Conservation (phyloP, 1,140 invertebrate genomes). For the Drosophila mauritiana region DNA sequence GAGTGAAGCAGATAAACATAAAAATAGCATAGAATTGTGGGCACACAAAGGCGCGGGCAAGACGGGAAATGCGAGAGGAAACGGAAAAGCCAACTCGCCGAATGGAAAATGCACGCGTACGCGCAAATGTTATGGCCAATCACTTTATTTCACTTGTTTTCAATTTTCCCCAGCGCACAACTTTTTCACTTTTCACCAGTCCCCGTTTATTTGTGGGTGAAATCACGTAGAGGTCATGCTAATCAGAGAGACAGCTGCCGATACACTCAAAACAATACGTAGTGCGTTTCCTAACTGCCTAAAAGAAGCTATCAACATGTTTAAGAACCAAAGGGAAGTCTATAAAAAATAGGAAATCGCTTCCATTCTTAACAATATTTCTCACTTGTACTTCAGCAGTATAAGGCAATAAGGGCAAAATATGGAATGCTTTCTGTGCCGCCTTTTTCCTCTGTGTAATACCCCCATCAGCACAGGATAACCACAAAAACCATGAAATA, state of each 20-base stretch:
- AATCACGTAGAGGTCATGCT: constrained; percentile 55
- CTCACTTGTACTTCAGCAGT: no score
- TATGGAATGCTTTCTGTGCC: neutral
- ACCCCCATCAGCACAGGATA: neutral
- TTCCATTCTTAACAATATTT: no score
- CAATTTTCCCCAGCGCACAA: constrained; percentile 57
- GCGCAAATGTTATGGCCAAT: constrained; percentile 76
- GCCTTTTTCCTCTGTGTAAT: neutral
- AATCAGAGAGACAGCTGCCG: constrained; percentile 50
- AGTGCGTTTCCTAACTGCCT: no score
- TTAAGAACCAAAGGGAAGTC: no score
- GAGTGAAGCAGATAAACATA: constrained; percentile 82
- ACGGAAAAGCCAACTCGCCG: constrained; percentile 31
- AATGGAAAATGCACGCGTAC: constrained; percentile 76
- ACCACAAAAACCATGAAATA: constrained; percentile 75
- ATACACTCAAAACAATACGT: neutral
- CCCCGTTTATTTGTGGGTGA: neutral
- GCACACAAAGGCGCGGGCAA: constrained; percentile 64
- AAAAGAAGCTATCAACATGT: no score
- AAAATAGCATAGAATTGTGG: constrained; percentile 78
- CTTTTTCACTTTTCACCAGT: constrained; percentile 17
- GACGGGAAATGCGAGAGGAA: constrained; percentile 21
- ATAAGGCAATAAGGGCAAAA: no score
- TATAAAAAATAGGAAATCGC: no score
- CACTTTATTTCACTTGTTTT: constrained; percentile 84